Base-by-base conservation (phyloP, 2,113 vertebrate genomes). In the Amia ocellicauda region DNA sequence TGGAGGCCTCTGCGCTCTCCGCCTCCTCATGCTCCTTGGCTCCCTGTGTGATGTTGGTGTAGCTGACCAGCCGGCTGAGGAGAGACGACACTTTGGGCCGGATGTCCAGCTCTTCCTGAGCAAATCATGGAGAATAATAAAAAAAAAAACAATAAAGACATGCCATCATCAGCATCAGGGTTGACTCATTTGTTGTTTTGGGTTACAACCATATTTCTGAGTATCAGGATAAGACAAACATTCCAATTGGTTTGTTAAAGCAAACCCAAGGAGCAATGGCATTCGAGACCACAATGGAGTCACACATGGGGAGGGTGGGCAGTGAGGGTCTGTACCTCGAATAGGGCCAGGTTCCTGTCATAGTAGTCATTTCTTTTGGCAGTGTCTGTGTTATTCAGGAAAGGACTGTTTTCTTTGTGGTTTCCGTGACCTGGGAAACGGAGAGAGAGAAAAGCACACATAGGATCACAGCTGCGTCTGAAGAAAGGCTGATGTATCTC, bases 11-110 rank as follows among this genome's bases (percentile, higher is more conserved):
- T 3, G 86, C 85, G 23, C 71, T 94, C 80, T 99, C 96, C 14
- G 93, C 93, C 68, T 98, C 97, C 74, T 98, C 97, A 14, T 98
- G 97, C 58, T 99, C 97, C 75, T 95, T 97, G 73, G 94, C 94
- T 1, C 97, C 97, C 78, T 99, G 97, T 3, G 91, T 96, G 67
- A 99, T 93, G 72, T 91, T 98, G 62, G 96, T 99, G 77, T 99
- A 99, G 85, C 86, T 98, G 86, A 98, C 97, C 82, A 99, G 81
- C 61, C 97, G 95, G 77, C 93, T 95, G 78, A 99, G 94, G 55
- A 99, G 83, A 63, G 95, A 97, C 0, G 96, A 99, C 11, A 99
- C 97, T 70, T 99, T 99, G 0, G 97, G 97, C 50, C 96, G 91
- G 71, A 96, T 96, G 82, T 99, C 97, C 84, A 99, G 84, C 55